Percentiles rank a stretch among this genome's conserved stretches.
These are phyloP conservation scores for Drosophila arizonae DNA, from an alignment of 1,140 invertebrate species.

Conservation along the genomic window DNA sequence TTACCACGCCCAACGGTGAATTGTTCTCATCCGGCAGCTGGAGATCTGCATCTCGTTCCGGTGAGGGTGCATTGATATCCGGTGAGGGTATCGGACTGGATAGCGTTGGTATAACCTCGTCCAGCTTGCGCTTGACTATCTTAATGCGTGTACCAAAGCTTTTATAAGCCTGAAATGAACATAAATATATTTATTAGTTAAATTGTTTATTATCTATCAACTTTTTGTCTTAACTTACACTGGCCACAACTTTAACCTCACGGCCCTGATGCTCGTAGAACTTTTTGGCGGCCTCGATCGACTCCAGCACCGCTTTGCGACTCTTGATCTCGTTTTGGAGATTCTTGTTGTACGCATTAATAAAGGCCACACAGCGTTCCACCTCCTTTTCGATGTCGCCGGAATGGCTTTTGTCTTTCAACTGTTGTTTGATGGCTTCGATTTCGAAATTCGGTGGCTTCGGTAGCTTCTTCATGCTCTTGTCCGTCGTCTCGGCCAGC, in stretches of 20 bases:
- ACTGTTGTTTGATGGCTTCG: conserved; percentile 70
- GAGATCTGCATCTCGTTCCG: conserved; percentile 90
- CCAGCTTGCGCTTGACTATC: conserved; percentile 91
- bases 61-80: conserved; percentile 91
- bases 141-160: conserved; percentile 94
- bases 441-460: conserved; percentile 77
- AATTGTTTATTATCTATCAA: neutral
- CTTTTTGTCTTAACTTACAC: conserved; percentile 86
- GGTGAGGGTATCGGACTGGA: conserved; percentile 89
- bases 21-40: conserved; percentile 86
- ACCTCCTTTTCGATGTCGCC: conserved; percentile 95
- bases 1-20: conserved; percentile 60
- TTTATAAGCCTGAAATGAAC: conserved; percentile 90
- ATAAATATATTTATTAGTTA: neutral
- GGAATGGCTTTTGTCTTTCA: conserved; percentile 89
- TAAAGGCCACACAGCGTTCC: conserved; percentile 89
- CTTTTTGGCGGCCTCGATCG: conserved; percentile 90
- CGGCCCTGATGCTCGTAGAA: conserved; percentile 95
- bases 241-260: conserved; percentile 96
- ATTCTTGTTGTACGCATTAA: conserved; percentile 91
- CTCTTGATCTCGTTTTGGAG: conserved; percentile 93
- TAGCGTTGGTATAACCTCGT: conserved; percentile 88
- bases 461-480: conserved; percentile 80
- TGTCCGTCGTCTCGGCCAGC: conserved; percentile 74
- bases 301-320: conserved; percentile 88